Conservation (phyloP, 2,113 vertebrate genomes). For the Alligator sinensis region DNA sequence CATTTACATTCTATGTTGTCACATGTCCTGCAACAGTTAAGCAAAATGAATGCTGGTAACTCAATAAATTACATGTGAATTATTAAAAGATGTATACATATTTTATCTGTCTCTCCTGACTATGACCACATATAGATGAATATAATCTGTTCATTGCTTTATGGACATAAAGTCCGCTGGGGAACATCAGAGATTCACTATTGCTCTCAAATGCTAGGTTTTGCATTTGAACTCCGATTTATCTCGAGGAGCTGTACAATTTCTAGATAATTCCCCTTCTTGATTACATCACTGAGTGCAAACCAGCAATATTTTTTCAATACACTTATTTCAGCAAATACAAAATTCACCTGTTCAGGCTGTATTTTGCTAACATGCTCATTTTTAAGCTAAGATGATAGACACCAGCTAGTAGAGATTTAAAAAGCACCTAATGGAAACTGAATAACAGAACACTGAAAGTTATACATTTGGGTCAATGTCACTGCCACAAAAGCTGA, state of each 20-base stretch:
- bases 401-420: background rate
- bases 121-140: background rate
- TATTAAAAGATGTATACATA: background rate
- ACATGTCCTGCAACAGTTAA: background rate
- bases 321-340: rapidly evolving
- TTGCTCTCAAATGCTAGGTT: background rate
- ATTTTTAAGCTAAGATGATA: background rate
- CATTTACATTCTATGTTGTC: background rate
- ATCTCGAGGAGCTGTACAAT: background rate
- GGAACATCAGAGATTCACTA: background rate
- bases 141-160: background rate
- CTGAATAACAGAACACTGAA: background rate
- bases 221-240: background rate
- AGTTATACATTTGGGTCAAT: background rate
- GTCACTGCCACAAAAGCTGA: background rate
- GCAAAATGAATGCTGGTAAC: background rate
- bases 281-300: background rate
- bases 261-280: background rate
- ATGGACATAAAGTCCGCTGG: background rate
- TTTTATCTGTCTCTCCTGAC: background rate
- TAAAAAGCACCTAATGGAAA: background rate
- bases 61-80: constrained; percentile 11
- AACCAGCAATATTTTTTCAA: background rate
- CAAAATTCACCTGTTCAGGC: background rate
- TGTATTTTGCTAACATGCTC: rapidly evolving